phyloP scores from a whole-genome alignment of 2,113 vertebrate genomes.

The Ranitomeya variabilis region DNA sequence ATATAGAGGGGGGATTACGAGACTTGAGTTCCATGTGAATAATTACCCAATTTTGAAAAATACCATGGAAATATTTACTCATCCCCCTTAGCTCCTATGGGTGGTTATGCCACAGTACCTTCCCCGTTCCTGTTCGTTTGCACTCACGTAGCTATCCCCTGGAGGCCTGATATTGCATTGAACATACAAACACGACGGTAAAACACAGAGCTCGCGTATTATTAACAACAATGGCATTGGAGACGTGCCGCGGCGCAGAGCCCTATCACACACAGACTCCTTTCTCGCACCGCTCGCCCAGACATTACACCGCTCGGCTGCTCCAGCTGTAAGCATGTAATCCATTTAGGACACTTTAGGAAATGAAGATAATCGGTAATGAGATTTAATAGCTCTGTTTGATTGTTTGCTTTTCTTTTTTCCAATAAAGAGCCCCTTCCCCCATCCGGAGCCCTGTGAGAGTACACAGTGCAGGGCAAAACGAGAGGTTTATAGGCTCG shows the following conservation, averaged over 20 bases:
- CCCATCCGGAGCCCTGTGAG: background rate
- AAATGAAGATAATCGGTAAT: slow-evolving; percentile 52
- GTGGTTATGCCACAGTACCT: background rate
- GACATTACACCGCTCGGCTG: background rate
- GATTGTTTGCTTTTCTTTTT: slow-evolving; percentile 47
- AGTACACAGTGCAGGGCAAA: background rate
- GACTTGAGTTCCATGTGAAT: background rate
- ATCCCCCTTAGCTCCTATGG: background rate
- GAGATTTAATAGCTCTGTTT: slow-evolving; percentile 49
- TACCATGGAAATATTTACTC: background rate
- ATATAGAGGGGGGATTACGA: background rate
- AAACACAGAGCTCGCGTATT: background rate
- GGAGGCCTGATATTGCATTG: background rate
- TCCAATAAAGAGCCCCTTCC: slow-evolving; percentile 17
- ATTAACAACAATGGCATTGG: background rate
- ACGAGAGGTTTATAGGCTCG: background rate
- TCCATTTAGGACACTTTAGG: slow-evolving; percentile 48
- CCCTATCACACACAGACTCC: background rate
- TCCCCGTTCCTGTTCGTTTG: background rate
- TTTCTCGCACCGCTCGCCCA: slow-evolving; percentile 13
- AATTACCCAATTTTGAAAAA: slow-evolving; percentile 1
- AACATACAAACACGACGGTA: background rate
- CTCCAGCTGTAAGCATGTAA: slow-evolving; percentile 41
- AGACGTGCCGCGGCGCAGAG: background rate
- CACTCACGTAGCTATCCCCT: background rate